Conservation (phyloP, 2,797 vertebrate genomes). For the Bothrops alternatus region DNA sequence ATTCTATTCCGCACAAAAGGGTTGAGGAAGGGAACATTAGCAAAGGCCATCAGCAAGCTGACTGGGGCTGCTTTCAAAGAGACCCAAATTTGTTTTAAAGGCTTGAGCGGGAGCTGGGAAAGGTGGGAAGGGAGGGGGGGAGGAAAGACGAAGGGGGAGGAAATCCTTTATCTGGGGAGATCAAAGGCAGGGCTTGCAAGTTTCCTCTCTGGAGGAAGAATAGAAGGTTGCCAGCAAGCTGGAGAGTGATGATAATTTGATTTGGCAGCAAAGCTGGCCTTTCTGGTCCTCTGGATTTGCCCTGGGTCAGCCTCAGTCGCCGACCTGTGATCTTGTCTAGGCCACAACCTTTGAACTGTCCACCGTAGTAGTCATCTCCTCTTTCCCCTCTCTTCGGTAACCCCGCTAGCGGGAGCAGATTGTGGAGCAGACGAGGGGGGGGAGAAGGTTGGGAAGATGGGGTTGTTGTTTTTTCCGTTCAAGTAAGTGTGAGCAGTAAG, state of each 20-base stretch:
- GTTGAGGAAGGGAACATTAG: slow-evolving; percentile 14
- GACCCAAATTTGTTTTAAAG: slow-evolving; percentile 38
- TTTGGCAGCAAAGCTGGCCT: not conserved
- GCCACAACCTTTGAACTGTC: not conserved
- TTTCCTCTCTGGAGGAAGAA: not conserved
- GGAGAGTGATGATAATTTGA: not conserved
- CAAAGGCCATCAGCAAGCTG: slow-evolving; percentile 19
- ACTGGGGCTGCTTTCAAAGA: slow-evolving; percentile 40
- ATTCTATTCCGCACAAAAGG: slow-evolving; percentile 26
- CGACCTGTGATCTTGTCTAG: not conserved
- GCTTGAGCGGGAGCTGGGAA: slow-evolving; percentile 23
- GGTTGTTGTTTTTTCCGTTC: not conserved
- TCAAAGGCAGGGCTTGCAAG: slow-evolving; percentile 5
- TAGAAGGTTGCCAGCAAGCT: not conserved
- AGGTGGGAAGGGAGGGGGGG: not conserved
- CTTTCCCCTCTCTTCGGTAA: not conserved
- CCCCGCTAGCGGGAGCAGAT: too few species aligned
- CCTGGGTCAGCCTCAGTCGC: not conserved
- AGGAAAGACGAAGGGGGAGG: not conserved
- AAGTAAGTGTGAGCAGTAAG: not conserved
- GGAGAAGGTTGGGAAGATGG: not conserved
- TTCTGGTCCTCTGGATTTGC: not conserved
- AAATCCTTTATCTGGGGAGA: slow-evolving; percentile 13
- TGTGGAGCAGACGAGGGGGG: not conserved
- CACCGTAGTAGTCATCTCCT: too few species aligned